Evolutionary conservation across 2,113 vertebrate genomes (phyloP), one percentile per base, ranked within the genome.

Genomic region (Acanthochromis polyacanthus): DNA sequence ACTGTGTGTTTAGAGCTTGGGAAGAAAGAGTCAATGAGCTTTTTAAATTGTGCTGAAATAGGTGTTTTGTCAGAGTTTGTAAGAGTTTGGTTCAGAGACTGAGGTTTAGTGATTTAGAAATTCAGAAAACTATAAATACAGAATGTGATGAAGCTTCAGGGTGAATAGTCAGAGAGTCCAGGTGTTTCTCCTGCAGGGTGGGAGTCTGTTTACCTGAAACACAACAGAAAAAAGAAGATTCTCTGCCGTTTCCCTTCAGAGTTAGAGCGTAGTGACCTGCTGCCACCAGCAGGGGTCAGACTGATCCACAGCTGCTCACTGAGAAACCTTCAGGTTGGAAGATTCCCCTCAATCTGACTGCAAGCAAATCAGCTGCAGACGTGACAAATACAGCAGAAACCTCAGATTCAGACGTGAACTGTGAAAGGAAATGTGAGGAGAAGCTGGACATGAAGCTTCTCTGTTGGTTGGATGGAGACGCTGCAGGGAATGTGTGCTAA

Each of bases 231-330:
- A 84, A 83, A 81, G 76, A 75, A 30, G 43, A 12, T 38, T 43
- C 7, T 51, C 36, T 22, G 20, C 46, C 81, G 88, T 72, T 28
- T 55, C 30, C 40, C 40, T 51, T 76, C 81, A 83, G 75, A 59
- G 30, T 53, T 9, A 66, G 28, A 62, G 70, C 84, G 91, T 85
- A 91, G 61, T 88, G 1, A 23, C 1, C 14, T 1, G 22, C 25
- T 63, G 32, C 5, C 14, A 4, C 89, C 93, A 90, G 86, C 48
- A 91, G 90, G 75, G 78, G 93, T 88, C 92, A 93, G 69, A 45
- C 76, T 76, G 58, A 72, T 38, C 83, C 83, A 66, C 48, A 52
- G 51, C 57, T 4, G 9, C 51, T 77, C 62, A 81, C 76, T 72
- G 19, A 53, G 78, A 61, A 28, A 51, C 81, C 81, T 64, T 48